Base-by-base conservation (phyloP, 1,140 invertebrate species). In the Riptortus pedestris region DNA sequence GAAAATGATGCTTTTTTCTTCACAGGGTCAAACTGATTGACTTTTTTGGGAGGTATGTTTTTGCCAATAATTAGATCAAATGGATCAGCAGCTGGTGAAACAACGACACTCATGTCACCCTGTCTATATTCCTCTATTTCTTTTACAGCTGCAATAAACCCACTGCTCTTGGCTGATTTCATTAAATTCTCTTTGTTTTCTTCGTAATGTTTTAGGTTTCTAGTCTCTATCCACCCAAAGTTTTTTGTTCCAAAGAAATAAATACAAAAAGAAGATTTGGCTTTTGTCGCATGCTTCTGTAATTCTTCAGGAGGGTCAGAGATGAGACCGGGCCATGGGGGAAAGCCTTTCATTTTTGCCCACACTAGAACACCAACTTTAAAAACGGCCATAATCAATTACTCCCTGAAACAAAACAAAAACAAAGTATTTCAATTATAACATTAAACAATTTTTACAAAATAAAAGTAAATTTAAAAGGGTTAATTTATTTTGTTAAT, bases 261-360 rank as follows among this genome's bases (percentile, higher is more conserved):
- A 65, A 96, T 89, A 77, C 90, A 95, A 69, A 91, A 86, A 11
- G 83, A 77, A 60, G 82, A 79, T 69, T 84, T 86, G 71, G 84
- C 85, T 26, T 73, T 65, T 1, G 74, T 74, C 26, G 83, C 82
- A 67, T 81, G 82, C 72, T 83, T 85, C 14, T 7, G 14, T 70
- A 85, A 72, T 66, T 86, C 83, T 64, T 72, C 69, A 20, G 82
- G 80, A 5, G 85, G 85, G 63, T 83, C 78, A 12, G 87, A 84
- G 68, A 93, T 83, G 90, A 88, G 87, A 76, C 87, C 90, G 47
- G 91, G 91, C 91, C 91, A 95, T 66, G 90, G 88, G 65, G 89
- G 88, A 78, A 91, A 95, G 71, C 90, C 89, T 80, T 93, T 93
- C 90, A 93, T 93, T 82, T 93, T 93, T 22, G 91, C 91, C 91